phyloP scores from a whole-genome alignment of 2,113 vertebrate genomes.

The Nannospalax galili region DNA sequence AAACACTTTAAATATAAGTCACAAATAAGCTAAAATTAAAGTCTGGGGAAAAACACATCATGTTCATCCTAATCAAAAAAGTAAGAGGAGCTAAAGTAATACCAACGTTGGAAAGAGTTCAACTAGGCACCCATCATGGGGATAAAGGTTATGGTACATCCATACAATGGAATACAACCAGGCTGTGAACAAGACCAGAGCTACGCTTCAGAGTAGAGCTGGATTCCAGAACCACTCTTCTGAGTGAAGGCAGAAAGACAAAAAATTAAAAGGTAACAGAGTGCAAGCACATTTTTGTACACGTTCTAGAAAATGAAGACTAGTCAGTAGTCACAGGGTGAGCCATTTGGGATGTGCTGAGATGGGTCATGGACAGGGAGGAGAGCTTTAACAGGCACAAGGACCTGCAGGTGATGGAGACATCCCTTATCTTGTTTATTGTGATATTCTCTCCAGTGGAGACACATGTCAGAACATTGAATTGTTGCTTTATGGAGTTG shows the following conservation, averaged over 20 bases:
- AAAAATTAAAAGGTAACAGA: not conserved
- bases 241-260: not conserved
- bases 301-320: not conserved
- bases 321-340: fast-evolving
- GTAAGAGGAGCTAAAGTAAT: not conserved
- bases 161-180: not conserved
- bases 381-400: fast-evolving
- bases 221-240: not conserved
- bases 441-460: not conserved
- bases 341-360: not conserved
- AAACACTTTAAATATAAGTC: not conserved
- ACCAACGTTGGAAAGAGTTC: not conserved
- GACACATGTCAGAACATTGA: not conserved
- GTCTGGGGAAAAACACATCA: not conserved
- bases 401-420: not conserved
- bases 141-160: not conserved
- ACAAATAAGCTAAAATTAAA: not conserved
- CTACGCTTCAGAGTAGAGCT: not conserved
- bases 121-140: fast-evolving
- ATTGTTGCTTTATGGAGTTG: not conserved
- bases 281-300: not conserved
- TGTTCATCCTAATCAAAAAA: not conserved
- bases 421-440: not conserved
- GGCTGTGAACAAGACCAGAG: not conserved
- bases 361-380: not conserved